Conservation (phyloP, 2,797 vertebrate genomes). For the Peromyscus nudipes region DNA sequence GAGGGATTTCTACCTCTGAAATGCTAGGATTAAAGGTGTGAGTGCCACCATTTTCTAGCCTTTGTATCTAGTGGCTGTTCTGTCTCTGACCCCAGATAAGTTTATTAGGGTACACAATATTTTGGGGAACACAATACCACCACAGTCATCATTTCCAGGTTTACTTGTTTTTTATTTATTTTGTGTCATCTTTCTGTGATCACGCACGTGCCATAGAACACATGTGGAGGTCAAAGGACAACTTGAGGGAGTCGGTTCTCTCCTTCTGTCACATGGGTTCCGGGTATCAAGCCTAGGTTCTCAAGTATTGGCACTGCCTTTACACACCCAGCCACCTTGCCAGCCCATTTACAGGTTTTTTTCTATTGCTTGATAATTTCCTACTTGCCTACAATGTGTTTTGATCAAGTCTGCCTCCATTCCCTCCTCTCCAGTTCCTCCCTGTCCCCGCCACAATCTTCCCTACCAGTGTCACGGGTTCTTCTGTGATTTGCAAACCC, state of each 20-base stretch:
- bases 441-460: too few species aligned
- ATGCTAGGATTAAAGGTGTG: too few species aligned
- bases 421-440: too few species aligned
- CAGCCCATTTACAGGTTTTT: not conserved
- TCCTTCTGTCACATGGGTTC: not conserved
- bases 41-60: too few species aligned
- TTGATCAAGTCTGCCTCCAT: too few species aligned
- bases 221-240: not conserved
- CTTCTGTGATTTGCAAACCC: too few species aligned
- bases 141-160: conserved; percentile 13
- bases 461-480: too few species aligned
- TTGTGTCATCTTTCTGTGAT: not conserved
- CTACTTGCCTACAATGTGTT: not conserved
- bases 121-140: too few species aligned
- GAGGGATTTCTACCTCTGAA: too few species aligned
- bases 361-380: not conserved
- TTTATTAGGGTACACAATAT: too few species aligned
- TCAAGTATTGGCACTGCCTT: not conserved
- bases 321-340: not conserved
- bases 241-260: not conserved
- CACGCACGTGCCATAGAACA: not conserved
- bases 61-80: too few species aligned
- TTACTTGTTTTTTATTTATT: not conserved
- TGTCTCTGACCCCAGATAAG: too few species aligned
- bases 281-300: not conserved